Percentiles rank a stretch among this genome's conserved stretches.
These are phyloP conservation scores for Cheilosia grossa DNA, from an alignment of 2,888 invertebrate species.

Conservation along the genomic window DNA sequence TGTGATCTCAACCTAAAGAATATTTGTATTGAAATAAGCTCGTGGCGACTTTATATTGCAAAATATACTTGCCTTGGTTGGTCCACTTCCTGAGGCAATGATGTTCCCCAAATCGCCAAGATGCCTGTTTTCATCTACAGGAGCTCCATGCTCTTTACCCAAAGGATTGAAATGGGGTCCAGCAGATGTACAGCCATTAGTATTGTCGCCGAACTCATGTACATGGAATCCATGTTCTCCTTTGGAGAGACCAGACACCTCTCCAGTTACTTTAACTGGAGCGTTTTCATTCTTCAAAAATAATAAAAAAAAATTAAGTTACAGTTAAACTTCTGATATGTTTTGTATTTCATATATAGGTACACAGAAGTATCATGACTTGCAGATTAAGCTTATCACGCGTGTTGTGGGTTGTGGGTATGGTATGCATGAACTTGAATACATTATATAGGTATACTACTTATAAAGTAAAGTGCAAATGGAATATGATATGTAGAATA, in stretches of 20 bases:
- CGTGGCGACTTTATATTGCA: not conserved
- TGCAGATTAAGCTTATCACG: constrained; percentile 17
- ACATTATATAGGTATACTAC: no score
- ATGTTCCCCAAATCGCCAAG: constrained; percentile 96
- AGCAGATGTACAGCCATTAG: constrained; percentile 97
- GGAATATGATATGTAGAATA: not conserved
- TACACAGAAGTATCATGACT: not conserved
- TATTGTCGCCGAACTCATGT: constrained; percentile 98
- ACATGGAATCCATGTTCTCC: constrained; percentile 92
- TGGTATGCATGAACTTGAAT: not conserved
- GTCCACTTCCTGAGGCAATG: constrained; percentile 87
- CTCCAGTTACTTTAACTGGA: constrained; percentile 92
- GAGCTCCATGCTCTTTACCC: constrained; percentile 92
- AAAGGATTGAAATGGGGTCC: constrained; percentile 96
- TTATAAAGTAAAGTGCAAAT: not conserved
- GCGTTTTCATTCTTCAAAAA: constrained; percentile 84
- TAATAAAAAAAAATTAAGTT: not conserved
- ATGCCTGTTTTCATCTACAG: constrained; percentile 89
- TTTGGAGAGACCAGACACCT: constrained; percentile 89
- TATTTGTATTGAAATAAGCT: constrained; percentile 12
- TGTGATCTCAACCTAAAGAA: constrained; percentile 84
- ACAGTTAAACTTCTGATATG: not conserved
- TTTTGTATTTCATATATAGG: not conserved
- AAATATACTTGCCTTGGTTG: constrained; percentile 84
- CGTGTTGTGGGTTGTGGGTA: not conserved